phyloP scores from a whole-genome alignment of 2,888 invertebrate genomes.

The Leptopterna dolabrata region DNA sequence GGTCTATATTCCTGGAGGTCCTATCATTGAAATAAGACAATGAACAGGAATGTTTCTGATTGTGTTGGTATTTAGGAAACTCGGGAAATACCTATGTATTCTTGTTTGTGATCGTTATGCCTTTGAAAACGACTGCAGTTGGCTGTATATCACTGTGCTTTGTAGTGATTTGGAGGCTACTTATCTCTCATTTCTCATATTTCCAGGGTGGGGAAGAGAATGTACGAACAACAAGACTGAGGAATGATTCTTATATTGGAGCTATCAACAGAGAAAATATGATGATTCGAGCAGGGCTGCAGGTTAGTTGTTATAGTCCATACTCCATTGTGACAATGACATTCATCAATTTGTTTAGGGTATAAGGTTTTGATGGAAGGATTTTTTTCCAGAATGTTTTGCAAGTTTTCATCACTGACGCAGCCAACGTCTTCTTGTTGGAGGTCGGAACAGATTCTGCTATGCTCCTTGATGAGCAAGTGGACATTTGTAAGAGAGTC shows the following conservation, averaged over 20 bases:
- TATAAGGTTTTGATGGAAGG: no score
- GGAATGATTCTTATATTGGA: conserved; percentile 88
- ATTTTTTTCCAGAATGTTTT: conserved; percentile 67
- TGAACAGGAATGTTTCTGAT: no score
- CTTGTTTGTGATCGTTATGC: no score
- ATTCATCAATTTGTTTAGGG: neutral
- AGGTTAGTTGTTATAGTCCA: conserved; percentile 68
- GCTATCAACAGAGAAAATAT: conserved; percentile 84
- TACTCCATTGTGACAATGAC: neutral
- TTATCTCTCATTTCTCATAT: neutral
- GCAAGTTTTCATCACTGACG: conserved; percentile 93
- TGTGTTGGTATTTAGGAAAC: no score
- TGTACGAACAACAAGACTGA: conserved; percentile 68
- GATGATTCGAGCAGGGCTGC: conserved; percentile 84
- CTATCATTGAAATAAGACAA: no score
- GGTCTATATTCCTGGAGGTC: no score
- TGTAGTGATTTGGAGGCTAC: neutral
- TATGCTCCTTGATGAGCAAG: conserved; percentile 87
- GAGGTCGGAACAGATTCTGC: conserved; percentile 70
- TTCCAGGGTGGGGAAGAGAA: conserved; percentile 19
- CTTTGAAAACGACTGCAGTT: no score
- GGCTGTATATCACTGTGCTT: no score
- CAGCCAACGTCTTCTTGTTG: conserved; percentile 92
- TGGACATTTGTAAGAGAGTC: conserved; percentile 95
- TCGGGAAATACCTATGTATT: no score